Percentiles rank a stretch among this genome's conserved stretches.
These are phyloP conservation scores for Bubo blakistoni DNA, from an alignment of 2,113 vertebrate species.

Conservation along the genomic window DNA sequence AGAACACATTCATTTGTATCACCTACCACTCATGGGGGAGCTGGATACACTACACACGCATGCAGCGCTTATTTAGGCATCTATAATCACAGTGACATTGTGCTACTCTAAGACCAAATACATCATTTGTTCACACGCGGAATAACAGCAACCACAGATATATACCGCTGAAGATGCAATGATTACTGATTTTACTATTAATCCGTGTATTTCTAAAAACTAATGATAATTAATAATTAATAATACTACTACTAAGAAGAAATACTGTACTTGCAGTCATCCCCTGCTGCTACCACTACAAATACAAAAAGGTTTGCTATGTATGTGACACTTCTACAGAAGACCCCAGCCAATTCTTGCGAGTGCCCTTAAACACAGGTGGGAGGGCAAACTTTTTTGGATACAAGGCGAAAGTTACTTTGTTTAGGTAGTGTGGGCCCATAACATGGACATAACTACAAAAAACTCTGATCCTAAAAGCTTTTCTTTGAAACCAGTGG, in stretches of 20 bases:
- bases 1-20: neutral
- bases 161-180: neutral
- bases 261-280: neutral
- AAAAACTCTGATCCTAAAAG: neutral
- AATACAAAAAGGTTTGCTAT: neutral
- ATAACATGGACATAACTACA: neutral
- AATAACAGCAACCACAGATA: neutral
- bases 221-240: neutral
- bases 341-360: neutral
- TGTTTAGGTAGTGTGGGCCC: neutral
- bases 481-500: neutral
- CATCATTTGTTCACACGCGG: neutral
- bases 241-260: neutral
- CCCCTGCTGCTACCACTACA: neutral
- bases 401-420: neutral
- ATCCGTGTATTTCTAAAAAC: neutral
- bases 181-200: neutral
- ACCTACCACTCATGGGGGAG: neutral
- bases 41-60: neutral
- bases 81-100: neutral
- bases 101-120: neutral
- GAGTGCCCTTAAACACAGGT: neutral
- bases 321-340: neutral
- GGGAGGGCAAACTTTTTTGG: neutral
- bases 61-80: fast-evolving